Evolutionary conservation across 2,888 invertebrate genomes (phyloP).

Genomic region (Sisyra nigra): DNA sequence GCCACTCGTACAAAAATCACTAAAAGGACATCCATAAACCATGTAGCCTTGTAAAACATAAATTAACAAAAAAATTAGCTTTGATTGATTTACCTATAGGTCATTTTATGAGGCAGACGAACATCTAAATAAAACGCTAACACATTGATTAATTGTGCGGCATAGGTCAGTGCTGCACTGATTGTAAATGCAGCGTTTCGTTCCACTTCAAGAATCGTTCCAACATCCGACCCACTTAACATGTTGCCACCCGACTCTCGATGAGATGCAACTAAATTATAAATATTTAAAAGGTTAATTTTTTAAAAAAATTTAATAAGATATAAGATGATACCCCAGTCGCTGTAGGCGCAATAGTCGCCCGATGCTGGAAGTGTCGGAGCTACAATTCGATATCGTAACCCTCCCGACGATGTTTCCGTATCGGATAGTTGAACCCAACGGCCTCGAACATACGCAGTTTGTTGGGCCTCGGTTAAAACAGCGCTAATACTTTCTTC

Average conservation of each 20-base stretch:
- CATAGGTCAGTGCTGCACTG: constrained; percentile 66
- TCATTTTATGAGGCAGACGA: constrained; percentile 57
- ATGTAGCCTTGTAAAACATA: too few relatives aligned
- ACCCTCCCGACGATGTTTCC: constrained; percentile 43
- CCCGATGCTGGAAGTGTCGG: constrained; percentile 71
- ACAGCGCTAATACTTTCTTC: constrained; percentile 23
- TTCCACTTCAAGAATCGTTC: neutral
- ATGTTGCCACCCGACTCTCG: constrained; percentile 3
- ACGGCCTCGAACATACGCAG: constrained; percentile 61
- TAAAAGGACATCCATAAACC: constrained; percentile 29
- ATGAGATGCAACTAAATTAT: constrained; percentile 6
- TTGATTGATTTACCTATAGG: constrained; percentile 36
- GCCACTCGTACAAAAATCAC: constrained; percentile 60
- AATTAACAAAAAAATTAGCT: neutral
- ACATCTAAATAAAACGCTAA: constrained; percentile 72
- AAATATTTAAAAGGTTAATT: neutral
- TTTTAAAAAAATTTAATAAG: too few relatives aligned
- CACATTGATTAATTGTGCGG: constrained; percentile 68
- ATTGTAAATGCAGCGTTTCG: constrained; percentile 7
- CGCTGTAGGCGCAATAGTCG: constrained; percentile 61
- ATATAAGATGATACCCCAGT: constrained; percentile 48
- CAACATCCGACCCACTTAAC: neutral
- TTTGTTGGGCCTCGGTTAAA: constrained; percentile 55
- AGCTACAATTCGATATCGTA: constrained; percentile 63
- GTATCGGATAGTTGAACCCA: constrained; percentile 49